Evolutionary conservation across 1,140 invertebrate species (phyloP), one percentile per base, ranked within the genome.

Genomic region (Carposina sasakii): DNA sequence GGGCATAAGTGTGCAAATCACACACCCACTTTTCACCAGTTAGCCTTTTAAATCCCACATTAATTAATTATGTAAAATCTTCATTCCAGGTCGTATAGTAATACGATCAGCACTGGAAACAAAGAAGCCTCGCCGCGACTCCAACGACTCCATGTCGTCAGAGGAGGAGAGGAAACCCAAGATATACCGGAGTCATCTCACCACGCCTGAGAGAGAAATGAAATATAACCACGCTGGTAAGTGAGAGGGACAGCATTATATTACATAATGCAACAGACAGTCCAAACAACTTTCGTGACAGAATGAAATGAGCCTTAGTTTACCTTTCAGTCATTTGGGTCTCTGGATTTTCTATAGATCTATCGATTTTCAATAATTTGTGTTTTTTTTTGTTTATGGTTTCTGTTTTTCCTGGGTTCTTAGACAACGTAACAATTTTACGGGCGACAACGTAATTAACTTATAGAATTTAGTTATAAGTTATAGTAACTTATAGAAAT

Each of bases 91-190:
- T 23, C 78, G 79, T 10, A 79, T 85, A 31, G 64, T 81, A 33
- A 74, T 85, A 26, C 68, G 78, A 13, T 65, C 71, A 43, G 87
- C 76, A 51, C 62, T 85, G 28, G 86, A 64, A 52, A 82, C 71
- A 0, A 82, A 77, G 52, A 81, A 85, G 63, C 56, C 76, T 22
- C 58, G 73, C 8, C 76, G 77, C 1, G 58, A 66, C 23, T 58
- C 74, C 9, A 75, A 76, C 1, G 59, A 66, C 1, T 73, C 72
- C 0, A 60, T 81, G 4, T 87, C 86, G 0, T 83, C 81, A 0
- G 71, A 71, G 0, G 76, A 76, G 15, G 44, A 12, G 53, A 9
- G n/a, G 30, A 19, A 48, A 8, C n/a, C n/a, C 17, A 20, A 39
- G 17, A 9, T 24, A 12, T 42, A 19, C 34, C 39, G 36, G 24